Conservation (phyloP, 2,113 vertebrate species). For the Callithrix jacchus region DNA sequence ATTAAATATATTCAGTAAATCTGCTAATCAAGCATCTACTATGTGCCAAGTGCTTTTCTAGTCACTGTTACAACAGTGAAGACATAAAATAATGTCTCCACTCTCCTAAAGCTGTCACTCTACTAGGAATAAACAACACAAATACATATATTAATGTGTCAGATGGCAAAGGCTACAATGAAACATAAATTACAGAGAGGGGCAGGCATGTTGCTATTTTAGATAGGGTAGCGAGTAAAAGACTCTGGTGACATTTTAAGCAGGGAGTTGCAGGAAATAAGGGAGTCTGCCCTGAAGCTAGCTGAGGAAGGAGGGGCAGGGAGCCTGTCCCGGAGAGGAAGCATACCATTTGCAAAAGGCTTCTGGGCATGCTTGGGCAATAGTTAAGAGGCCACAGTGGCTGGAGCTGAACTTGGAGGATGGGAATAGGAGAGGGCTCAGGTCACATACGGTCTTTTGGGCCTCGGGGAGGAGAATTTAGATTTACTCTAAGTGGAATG, state of each 20-base stretch:
- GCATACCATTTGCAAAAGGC: not conserved
- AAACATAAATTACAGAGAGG: not conserved
- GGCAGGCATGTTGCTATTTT: not conserved
- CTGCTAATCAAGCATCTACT: not conserved
- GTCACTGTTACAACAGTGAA: not conserved
- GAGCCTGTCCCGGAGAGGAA: not conserved
- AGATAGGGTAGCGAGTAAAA: not conserved
- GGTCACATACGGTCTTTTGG: not conserved
- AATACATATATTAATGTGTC: not conserved
- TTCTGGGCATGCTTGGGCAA: not conserved
- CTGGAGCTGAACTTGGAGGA: not conserved
- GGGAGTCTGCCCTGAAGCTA: not conserved
- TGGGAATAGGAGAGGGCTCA: not conserved
- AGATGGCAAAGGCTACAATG: not conserved
- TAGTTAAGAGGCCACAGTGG: not conserved
- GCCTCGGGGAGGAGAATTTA: not conserved
- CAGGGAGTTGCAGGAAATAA: not conserved
- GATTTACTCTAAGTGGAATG: not conserved
- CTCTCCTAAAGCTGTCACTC: not conserved
- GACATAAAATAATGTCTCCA: not conserved
- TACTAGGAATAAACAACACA: not conserved
- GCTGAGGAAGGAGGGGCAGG: not conserved
- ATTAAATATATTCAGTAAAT: not conserved
- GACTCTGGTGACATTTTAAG: not conserved
- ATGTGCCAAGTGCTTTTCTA: not conserved